A percentile compares a stretch with the other conserved stretches of the same genome.
Evolutionary conservation across 2,888 invertebrate genomes (phyloP).

Genomic region (Drosophila mayaguana): DNA sequence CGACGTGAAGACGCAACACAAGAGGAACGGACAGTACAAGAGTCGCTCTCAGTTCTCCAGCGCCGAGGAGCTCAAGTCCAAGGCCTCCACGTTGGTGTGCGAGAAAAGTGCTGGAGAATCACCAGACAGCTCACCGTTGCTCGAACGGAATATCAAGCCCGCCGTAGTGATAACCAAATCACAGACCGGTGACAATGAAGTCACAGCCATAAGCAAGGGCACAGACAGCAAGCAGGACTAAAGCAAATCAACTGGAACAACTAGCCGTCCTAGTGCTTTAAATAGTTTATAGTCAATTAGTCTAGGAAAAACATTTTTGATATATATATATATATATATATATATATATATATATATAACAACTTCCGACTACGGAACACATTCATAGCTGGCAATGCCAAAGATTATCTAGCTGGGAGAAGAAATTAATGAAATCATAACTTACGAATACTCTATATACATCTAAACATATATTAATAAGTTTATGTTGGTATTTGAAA

Average conservation of each 20-base stretch:
- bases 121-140: constrained; percentile 78
- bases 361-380: constrained; percentile 16
- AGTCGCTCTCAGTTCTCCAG: constrained; percentile 60
- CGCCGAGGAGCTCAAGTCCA: constrained; percentile 70
- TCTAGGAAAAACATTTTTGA: constrained; percentile 23
- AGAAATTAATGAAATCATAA: background rate
- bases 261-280: constrained; percentile 75
- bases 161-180: constrained; percentile 57
- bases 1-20: constrained; percentile 61
- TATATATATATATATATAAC: constrained; percentile 16
- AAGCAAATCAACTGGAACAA: constrained; percentile 7
- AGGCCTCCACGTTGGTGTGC: constrained; percentile 49
- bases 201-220: constrained; percentile 53
- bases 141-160: constrained; percentile 51
- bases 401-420: constrained; percentile 52
- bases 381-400: constrained; percentile 62
- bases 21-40: constrained; percentile 68
- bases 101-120: constrained; percentile 51
- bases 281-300: constrained; percentile 61
- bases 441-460: constrained; percentile 54
- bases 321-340: background rate
- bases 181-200: constrained; percentile 66
- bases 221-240: constrained; percentile 46
- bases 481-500: constrained; percentile 37
- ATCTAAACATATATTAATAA: constrained; percentile 22